Evolutionary conservation across 2,888 invertebrate species (phyloP).

Genomic region (Papilio demoleus): DNA sequence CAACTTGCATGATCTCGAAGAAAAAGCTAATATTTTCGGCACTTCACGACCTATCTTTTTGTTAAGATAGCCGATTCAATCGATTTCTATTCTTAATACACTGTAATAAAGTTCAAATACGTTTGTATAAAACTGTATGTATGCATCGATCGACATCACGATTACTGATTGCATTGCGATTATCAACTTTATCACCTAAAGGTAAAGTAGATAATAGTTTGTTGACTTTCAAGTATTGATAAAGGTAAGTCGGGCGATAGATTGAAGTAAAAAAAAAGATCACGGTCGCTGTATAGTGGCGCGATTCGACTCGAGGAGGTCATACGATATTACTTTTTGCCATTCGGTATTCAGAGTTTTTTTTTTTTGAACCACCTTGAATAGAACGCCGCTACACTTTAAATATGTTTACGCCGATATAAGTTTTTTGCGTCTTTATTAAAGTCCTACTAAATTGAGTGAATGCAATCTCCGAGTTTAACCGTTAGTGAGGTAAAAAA

Average conservation of each 20-base stretch:
- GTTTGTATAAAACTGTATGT: neutral
- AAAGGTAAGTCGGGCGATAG: slow-evolving; percentile 31
- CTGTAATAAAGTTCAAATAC: neutral
- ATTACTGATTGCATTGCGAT: slow-evolving; percentile 9
- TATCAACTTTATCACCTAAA: slow-evolving; percentile 11
- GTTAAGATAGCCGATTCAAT: slow-evolving; percentile 29
- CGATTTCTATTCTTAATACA: slow-evolving; percentile 12
- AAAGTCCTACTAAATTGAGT: slow-evolving; percentile 17
- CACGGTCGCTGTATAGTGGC: slow-evolving; percentile 39
- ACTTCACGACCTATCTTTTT: slow-evolving; percentile 47
- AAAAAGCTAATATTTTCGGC: slow-evolving; percentile 48
- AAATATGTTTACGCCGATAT: slow-evolving; percentile 40
- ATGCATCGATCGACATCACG: neutral
- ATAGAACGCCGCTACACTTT: slow-evolving; percentile 36
- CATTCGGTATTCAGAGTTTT: slow-evolving; percentile 32
- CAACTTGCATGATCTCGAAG: slow-evolving; percentile 43
- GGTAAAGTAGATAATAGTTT: slow-evolving; percentile 28
- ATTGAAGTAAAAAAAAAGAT: slow-evolving; percentile 31
- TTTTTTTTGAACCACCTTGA: slow-evolving; percentile 34
- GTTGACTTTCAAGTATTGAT: slow-evolving; percentile 1
- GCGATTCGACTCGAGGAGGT: slow-evolving; percentile 44
- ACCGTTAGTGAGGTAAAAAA: slow-evolving; percentile 30
- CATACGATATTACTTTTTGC: slow-evolving; percentile 42
- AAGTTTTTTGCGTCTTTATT: slow-evolving; percentile 32
- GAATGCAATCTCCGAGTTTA: slow-evolving; percentile 15